These are phyloP conservation scores for Anastatus disparis DNA, from an alignment of 1,140 invertebrate genomes.

Conservation along the genomic window DNA sequence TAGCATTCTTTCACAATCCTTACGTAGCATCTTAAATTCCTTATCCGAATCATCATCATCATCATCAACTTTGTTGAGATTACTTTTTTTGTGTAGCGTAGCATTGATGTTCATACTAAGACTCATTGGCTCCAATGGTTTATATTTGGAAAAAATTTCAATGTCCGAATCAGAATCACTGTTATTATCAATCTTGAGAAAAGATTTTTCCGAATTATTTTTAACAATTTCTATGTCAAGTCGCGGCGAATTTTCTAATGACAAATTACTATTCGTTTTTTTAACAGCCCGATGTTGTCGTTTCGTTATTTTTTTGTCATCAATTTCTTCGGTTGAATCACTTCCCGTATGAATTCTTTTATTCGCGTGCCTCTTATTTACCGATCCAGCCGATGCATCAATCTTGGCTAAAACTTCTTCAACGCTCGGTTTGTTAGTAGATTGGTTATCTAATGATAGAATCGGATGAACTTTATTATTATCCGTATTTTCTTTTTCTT, in stretches of 20 bases:
- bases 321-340: too few species aligned
- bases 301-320: too few species aligned
- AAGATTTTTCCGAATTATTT: too few species aligned
- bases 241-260: neutral
- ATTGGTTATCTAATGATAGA: too few species aligned
- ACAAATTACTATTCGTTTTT: too few species aligned
- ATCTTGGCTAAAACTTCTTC: constrained; percentile 2
- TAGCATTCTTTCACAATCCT: neutral
- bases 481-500: too few species aligned
- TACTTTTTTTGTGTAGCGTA: neutral
- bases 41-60: constrained; percentile 14
- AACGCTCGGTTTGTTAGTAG: neutral
- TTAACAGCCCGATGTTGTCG: too few species aligned
- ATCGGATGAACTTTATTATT: neutral
- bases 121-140: neutral
- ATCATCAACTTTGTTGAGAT: too few species aligned
- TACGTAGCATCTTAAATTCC: neutral
- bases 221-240: too few species aligned
- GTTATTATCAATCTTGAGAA: neutral
- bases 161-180: neutral
- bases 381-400: too few species aligned
- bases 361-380: too few species aligned
- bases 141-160: constrained; percentile 11
- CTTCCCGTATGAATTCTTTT: too few species aligned
- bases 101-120: neutral